A percentile compares a stretch with the other conserved stretches of the same genome.
phyloP scores from a whole-genome alignment of 2,888 invertebrate genomes.

The Lampropteryx suffumata region DNA sequence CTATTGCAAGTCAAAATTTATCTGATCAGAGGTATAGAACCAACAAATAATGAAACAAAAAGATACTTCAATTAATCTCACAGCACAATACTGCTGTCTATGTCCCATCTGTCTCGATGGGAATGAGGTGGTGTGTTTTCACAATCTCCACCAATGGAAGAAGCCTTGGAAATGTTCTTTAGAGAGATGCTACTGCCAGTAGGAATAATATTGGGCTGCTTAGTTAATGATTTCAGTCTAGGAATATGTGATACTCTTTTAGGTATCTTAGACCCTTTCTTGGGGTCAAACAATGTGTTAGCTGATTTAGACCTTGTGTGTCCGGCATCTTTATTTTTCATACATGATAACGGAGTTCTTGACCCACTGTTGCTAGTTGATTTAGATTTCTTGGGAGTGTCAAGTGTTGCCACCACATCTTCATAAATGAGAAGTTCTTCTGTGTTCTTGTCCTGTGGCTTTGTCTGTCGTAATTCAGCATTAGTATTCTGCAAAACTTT shows the following conservation, averaged over 20 bases:
- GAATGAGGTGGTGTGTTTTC: slow-evolving; percentile 79
- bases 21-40: slow-evolving; percentile 7
- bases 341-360: slow-evolving; percentile 76
- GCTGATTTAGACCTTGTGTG: slow-evolving; percentile 73
- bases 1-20: slow-evolving; percentile 21
- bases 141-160: slow-evolving; percentile 64
- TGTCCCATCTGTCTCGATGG: slow-evolving; percentile 76
- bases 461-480: slow-evolving; percentile 56
- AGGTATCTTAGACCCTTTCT: slow-evolving; percentile 49
- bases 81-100: slow-evolving; percentile 76
- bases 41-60: slow-evolving; percentile 8
- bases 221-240: slow-evolving; percentile 65
- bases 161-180: slow-evolving; percentile 60
- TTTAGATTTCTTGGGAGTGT: slow-evolving; percentile 67
- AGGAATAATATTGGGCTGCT: slow-evolving; percentile 50
- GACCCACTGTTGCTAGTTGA: slow-evolving; percentile 58
- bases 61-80: slow-evolving; percentile 35
- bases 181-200: slow-evolving; percentile 63
- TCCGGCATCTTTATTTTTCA: slow-evolving; percentile 73
- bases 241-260: slow-evolving; percentile 73
- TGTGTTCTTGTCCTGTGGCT: slow-evolving; percentile 57
- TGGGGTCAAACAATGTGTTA: slow-evolving; percentile 64
- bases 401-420: slow-evolving; percentile 65
- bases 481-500: slow-evolving; percentile 70
- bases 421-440: slow-evolving; percentile 83